Base-by-base conservation (phyloP, 2,113 vertebrate species). In the Halichoerus grypus region DNA sequence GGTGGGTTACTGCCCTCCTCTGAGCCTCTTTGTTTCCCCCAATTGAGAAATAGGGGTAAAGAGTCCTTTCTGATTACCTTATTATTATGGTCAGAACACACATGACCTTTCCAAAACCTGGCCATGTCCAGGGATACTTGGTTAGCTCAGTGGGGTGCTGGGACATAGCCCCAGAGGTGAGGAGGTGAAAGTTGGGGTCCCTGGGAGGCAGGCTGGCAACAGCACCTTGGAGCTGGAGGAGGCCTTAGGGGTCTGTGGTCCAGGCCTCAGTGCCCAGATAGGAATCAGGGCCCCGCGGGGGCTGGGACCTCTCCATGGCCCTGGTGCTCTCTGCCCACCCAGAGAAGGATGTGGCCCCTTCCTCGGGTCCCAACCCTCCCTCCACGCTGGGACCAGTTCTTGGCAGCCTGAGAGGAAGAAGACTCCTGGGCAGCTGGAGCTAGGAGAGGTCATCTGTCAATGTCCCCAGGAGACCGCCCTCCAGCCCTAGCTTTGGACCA, bases 31-130 rank as follows among this genome's bases (percentile, higher is more conserved):
- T 0, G 3, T 1, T 21, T 26, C 22, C 26, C 51, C 72, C n/a
- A n/a, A 19, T 24, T 92, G 4, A 63, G 65, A 93, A 85, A 53
- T 4, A 24, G 22, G 36, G 11, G 14, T 33, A 21, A 65, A 14
- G 72, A 4, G 33, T 74, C 57, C 72, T 67, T 36, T 63, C 46
- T 16, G 22, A 16, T 77, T 55, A 59, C 83, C 36, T 72, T 39
- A 46, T 76, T 59, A 28, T 77, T 59, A 22, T 5, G 10, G 33
- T 59, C 57, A 51, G n/a, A 42, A 72, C 1, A 63, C 46, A 14
- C 1, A 1, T 0, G 1, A n/a, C 28, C 46, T 86, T 22, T 2
- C 39, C 39, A 69, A 51, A 31, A 53, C 49, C 28, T 1, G 7
- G 59, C 42, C 11, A 0, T 12, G 22, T 42, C 31, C 28, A 57